A percentile compares a stretch with the other conserved stretches of the same genome.
phyloP scores from a whole-genome alignment of 2,797 vertebrate species.

The Acanthiza pusilla region DNA sequence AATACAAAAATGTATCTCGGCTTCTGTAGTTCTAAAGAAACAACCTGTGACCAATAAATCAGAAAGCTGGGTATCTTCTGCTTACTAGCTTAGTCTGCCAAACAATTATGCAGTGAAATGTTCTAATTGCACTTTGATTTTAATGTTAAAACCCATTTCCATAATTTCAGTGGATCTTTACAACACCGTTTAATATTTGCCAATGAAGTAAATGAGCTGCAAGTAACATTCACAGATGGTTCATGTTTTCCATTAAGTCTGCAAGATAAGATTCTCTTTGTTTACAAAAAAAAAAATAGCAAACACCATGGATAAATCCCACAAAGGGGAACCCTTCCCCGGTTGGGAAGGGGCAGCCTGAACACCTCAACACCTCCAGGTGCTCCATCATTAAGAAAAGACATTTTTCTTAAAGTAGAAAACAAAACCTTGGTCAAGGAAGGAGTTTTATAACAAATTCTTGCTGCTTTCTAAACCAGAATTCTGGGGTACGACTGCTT shows the following conservation, averaged over 20 bases:
- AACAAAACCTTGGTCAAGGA: background rate
- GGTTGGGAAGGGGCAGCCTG: background rate
- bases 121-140: constrained; percentile 76
- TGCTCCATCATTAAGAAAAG: background rate
- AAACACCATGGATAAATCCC: background rate
- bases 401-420: background rate
- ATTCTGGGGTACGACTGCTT: background rate
- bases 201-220: constrained; percentile 74
- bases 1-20: background rate
- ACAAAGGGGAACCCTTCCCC: background rate
- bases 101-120: constrained; percentile 75
- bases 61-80: constrained; percentile 50
- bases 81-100: constrained; percentile 54
- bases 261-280: constrained; percentile 49
- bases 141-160: constrained; percentile 77
- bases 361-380: background rate
- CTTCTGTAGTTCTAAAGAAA: constrained; percentile 39
- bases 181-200: constrained; percentile 69
- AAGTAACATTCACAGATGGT: constrained; percentile 75
- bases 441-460: background rate
- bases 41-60: constrained; percentile 68
- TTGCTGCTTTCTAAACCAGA: background rate
- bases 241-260: constrained; percentile 59
- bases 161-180: constrained; percentile 76
- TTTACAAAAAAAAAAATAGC: background rate